These are phyloP conservation scores for Tyrophagus putrescentiae DNA, from an alignment of 1,140 invertebrate genomes.

Conservation along the genomic window DNA sequence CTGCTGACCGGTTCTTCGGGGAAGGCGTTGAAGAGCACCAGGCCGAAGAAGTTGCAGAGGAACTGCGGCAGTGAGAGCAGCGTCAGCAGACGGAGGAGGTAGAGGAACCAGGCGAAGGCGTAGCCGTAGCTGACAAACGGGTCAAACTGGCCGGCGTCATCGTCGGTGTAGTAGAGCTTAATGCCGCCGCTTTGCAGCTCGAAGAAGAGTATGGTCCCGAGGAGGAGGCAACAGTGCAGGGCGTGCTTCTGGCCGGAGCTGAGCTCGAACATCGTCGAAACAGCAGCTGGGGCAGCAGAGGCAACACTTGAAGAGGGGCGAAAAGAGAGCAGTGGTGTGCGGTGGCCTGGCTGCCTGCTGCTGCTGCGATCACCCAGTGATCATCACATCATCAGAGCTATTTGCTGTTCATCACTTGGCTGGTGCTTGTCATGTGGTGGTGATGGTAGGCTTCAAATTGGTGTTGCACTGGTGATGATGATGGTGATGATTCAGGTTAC, in stretches of 20 bases:
- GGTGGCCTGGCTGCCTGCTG: too few relatives aligned
- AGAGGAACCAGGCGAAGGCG: conserved; percentile 47
- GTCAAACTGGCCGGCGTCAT: conserved; percentile 45
- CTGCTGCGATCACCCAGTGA: too few relatives aligned
- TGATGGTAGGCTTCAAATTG: too few relatives aligned
- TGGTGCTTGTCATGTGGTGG: too few relatives aligned
- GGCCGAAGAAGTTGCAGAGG: conserved; percentile 74
- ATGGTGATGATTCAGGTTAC: too few relatives aligned
- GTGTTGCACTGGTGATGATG: too few relatives aligned
- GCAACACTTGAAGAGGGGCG: too few relatives aligned
- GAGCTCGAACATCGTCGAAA: conserved; percentile 31
- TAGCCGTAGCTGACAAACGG: conserved; percentile 64
- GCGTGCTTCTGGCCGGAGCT: conserved; percentile 51
- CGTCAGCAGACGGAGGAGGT: conserved; percentile 60
- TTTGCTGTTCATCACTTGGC: too few relatives aligned
- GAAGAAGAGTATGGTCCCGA: conserved; percentile 56
- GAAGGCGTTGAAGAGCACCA: conserved; percentile 85
- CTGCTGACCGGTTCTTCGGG: too few relatives aligned
- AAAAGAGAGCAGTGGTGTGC: too few relatives aligned
- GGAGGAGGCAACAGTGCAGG: conserved; percentile 59
- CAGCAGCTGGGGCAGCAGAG: too few relatives aligned
- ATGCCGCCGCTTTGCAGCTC: conserved; percentile 63
- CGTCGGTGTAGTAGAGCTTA: conserved; percentile 42
- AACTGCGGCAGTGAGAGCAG: conserved; percentile 59
- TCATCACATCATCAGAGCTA: too few relatives aligned